These are phyloP conservation scores for Schizopygopsis malacanthus DNA, from an alignment of 2,797 vertebrate species.

Conservation along the genomic window DNA sequence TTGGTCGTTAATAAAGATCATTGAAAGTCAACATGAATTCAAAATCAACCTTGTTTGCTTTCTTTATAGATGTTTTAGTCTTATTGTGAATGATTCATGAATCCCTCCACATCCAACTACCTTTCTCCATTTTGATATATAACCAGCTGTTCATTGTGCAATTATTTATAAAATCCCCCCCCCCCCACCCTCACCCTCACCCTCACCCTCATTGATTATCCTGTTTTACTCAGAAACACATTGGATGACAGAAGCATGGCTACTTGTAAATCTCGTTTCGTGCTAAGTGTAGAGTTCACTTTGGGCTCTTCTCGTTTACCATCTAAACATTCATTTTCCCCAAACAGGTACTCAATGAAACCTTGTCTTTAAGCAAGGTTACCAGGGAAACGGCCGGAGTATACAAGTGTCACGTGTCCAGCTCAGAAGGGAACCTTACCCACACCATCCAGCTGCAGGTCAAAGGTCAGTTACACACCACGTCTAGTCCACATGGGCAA, in stretches of 20 bases:
- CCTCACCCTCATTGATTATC: background rate
- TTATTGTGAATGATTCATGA: background rate
- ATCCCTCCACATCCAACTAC: background rate
- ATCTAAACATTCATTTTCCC: conserved; percentile 3
- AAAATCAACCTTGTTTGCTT: background rate
- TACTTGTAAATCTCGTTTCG: background rate
- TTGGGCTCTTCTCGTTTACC: conserved; percentile 23
- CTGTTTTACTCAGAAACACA: conserved; percentile 7
- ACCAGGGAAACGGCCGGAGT: conserved; percentile 84
- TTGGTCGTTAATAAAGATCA: background rate
- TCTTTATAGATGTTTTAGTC: background rate
- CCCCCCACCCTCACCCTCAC: background rate
- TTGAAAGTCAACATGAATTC: background rate
- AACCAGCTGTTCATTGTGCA: background rate
- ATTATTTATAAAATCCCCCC: background rate
- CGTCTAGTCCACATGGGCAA: conserved; percentile 48
- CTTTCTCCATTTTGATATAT: background rate
- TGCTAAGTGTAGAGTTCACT: background rate
- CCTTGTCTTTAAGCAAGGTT: conserved; percentile 81
- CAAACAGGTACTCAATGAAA: conserved; percentile 88
- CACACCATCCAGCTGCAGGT: conserved; percentile 89
- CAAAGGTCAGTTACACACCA: conserved; percentile 83
- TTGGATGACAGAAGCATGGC: background rate
- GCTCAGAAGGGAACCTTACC: conserved; percentile 87
- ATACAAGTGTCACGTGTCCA: conserved; percentile 93